Evolutionary conservation across 2,888 invertebrate species (phyloP).

Genomic region (Drosophila greeni): DNA sequence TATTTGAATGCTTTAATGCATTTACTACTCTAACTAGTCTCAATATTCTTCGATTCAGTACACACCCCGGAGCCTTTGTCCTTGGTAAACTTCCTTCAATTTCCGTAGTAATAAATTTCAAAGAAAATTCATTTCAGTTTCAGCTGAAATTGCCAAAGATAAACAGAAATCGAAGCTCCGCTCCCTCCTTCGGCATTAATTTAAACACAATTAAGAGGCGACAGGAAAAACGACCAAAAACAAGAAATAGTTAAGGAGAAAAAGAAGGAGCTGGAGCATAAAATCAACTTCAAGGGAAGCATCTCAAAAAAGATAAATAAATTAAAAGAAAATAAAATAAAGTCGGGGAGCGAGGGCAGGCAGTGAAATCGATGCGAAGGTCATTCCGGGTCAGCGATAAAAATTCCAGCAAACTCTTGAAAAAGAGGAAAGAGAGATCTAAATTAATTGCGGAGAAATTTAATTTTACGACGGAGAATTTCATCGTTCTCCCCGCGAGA

Average conservation of each 20-base stretch:
- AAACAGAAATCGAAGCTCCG: constrained; percentile 32
- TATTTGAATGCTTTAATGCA: background rate
- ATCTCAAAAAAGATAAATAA: too few species aligned
- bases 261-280: constrained; percentile 4
- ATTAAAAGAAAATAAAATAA: too few species aligned
- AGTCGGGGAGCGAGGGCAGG: too few species aligned
- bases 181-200: constrained; percentile 14
- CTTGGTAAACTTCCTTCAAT: constrained; percentile 5
- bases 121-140: constrained; percentile 29
- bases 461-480: constrained; percentile 37
- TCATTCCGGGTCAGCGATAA: constrained; percentile 39
- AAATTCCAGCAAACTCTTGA: constrained; percentile 29
- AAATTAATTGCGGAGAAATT: constrained; percentile 46
- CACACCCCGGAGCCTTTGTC: background rate
- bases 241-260: constrained; percentile 5
- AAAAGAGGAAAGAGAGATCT: constrained; percentile 7
- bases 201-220: constrained; percentile 46
- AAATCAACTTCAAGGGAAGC: too few species aligned
- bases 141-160: constrained; percentile 26
- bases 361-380: constrained; percentile 40
- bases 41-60: background rate
- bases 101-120: constrained; percentile 30
- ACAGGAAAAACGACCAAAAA: constrained; percentile 23
- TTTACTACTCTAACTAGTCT: background rate
- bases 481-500: constrained; percentile 5